Base-by-base conservation (phyloP, 64 coral and sea anemone species). In the Stichodactyla mertensii region DNA sequence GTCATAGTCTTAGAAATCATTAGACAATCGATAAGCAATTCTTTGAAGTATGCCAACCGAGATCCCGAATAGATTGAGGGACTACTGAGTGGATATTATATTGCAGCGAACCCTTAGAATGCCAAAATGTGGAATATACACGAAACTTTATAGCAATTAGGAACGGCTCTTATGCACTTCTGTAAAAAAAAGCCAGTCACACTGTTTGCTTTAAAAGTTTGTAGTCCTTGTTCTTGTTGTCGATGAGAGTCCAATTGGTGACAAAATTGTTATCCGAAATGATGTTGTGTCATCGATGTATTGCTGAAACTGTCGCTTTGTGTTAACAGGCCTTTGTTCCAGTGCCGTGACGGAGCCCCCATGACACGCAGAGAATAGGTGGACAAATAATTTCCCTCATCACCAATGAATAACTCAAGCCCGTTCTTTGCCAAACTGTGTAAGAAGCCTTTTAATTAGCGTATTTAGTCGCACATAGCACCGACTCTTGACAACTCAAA, bases 131-230 rank as follows among this genome's bases (percentile, higher is more conserved):
- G 52, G 5, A 16, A 79, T 81, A 74, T 81, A 55, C 53, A 53
- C 52, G 16, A 54, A 81, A 55, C 8, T 58, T n/a, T 27, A 74
- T 11, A 13, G 10, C 24, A 27, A 27, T 74, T 74, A 74, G 69
- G 69, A 74, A 31, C 27, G 69, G 20, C 69, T 74, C 69, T 74
- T 74, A 74, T 4, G 10, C 24, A 27, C 69, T 74, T 31, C 69
- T 36, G 69, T 74, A 14, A 27, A 26, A 11, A 24, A 26, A 13
- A 10, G 4, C 28, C 28, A 20, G 78, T 55, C 14, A 8, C 14
- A 53, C 16, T 81, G n/a, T 81, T 81, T 81, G 78, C 78, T 81
- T 81, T 53, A 81, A 81, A 54, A 81, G 78, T 81, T 81, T 81
- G 51, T 81, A 53, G 36, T 81, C 53, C 36, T 81, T 55, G 51